Percentiles rank a stretch among this genome's conserved stretches.
phyloP scores from a whole-genome alignment of 2,113 vertebrate species.

The Tupaia chinensis region DNA sequence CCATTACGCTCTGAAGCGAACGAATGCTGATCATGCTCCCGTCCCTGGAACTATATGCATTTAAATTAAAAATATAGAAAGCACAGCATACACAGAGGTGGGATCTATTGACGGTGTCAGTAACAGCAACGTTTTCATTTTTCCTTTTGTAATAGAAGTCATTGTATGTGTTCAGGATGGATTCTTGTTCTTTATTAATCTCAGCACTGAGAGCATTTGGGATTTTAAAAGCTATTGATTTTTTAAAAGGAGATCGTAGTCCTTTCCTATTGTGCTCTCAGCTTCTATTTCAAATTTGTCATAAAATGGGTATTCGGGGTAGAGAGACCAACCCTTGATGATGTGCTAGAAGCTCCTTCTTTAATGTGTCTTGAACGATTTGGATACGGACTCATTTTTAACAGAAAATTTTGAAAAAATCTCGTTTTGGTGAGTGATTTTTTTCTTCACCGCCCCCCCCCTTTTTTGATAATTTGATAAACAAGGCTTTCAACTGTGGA shows the following conservation, averaged over 20 bases:
- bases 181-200: constrained; percentile 91
- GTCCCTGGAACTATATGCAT: constrained; percentile 86
- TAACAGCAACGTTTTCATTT: constrained; percentile 89
- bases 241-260: constrained; percentile 79
- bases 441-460: neutral
- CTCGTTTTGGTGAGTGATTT: constrained; percentile 29
- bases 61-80: constrained; percentile 90
- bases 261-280: constrained; percentile 76
- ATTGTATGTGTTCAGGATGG: constrained; percentile 87
- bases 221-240: constrained; percentile 87
- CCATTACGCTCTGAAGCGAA: constrained; percentile 84
- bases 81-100: constrained; percentile 85
- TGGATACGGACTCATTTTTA: neutral
- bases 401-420: neutral
- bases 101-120: constrained; percentile 89
- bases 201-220: constrained; percentile 85
- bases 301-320: constrained; percentile 79
- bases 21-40: constrained; percentile 83
- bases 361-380: constrained; percentile 14
- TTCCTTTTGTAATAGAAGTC: constrained; percentile 89
- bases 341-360: constrained; percentile 41
- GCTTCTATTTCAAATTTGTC: constrained; percentile 84
- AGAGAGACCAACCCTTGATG: constrained; percentile 70
- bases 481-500: neutral
- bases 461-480: constrained; percentile 19